Base-by-base conservation (phyloP, 1,140 invertebrate species). In the Drosophila lini region DNA sequence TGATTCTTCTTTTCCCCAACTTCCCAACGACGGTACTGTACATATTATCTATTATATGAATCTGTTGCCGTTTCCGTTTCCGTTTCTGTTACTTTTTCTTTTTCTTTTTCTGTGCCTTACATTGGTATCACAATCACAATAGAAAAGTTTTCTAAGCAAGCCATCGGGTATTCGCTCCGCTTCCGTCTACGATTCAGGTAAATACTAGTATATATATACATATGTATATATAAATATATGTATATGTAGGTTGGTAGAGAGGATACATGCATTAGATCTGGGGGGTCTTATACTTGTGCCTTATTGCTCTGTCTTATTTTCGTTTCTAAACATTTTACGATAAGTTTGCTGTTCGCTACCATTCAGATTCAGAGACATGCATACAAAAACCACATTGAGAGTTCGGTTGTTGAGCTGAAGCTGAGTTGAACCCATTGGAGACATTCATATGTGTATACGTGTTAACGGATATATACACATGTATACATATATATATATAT, bases 121-220 rank as follows among this genome's bases (percentile, higher is more conserved):
- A 62, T 81, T 70, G 71, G 65, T 81, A 81, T 81, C 79, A 81
- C 79, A 81, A 81, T 81, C 80, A 69, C 62, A 69, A 68, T 69
- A 69, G 68, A 70, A 81, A 76, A 78, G 68, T 80, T 62, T 69
- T 58, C 36, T 81, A 78, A 44, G 74, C 65, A 69, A 80, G 63
- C 78, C 63, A 69, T 64, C 62, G 19, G 53, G 34, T 69, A 40
- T 22, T 55, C 42, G 15, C 28, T 60, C 13, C 60, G 19, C 41
- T 36, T 56, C 28, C 55, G 3, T 60, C 55, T 32, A 34, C 13
- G 28, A 61, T 64, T 62, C 61, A 64, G 57, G 61, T 64, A 64
- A 60, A 50, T 50, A 16, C 48, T 50, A 50, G 48, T 50, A 55
- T 55, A 38, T 55, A 53, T 53, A 53, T 53, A 19, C 19, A 13